Percentiles rank a stretch among this genome's conserved stretches.
Evolutionary conservation across 2,797 vertebrate species (phyloP).

Genomic region (Bovichtus diacanthus): DNA sequence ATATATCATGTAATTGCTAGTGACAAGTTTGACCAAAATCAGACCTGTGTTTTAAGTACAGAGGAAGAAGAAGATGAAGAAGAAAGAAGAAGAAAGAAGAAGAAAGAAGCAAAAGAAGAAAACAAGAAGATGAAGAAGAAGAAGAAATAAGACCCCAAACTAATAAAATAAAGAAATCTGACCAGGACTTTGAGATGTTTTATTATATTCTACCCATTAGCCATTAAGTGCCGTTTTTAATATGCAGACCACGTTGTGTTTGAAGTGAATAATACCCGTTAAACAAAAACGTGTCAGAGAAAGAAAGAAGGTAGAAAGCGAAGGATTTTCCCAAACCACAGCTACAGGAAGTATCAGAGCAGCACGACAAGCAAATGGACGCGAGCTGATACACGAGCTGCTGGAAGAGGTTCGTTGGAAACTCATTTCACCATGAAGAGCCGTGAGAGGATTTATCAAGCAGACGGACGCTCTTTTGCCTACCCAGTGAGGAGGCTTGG

Average conservation of each 20-base stretch:
- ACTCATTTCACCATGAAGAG: neutral
- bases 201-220: neutral
- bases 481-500: constrained; percentile 87
- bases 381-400: constrained; percentile 23
- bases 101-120: no score
- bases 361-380: neutral
- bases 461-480: constrained; percentile 75
- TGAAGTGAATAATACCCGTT: neutral
- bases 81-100: no score
- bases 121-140: no score
- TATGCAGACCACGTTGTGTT: neutral
- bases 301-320: neutral
- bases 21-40: neutral
- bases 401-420: constrained; percentile 29
- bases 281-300: neutral
- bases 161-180: neutral
- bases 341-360: neutral
- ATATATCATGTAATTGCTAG: neutral
- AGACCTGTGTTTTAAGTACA: no score
- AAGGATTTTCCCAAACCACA: constrained; percentile 8
- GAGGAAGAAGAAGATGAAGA: no score
- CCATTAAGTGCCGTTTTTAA: neutral
- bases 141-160: neutral
- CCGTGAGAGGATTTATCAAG: constrained; percentile 2
- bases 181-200: neutral